phyloP scores from a whole-genome alignment of 2,888 invertebrate genomes.

The Timema cristinae region DNA sequence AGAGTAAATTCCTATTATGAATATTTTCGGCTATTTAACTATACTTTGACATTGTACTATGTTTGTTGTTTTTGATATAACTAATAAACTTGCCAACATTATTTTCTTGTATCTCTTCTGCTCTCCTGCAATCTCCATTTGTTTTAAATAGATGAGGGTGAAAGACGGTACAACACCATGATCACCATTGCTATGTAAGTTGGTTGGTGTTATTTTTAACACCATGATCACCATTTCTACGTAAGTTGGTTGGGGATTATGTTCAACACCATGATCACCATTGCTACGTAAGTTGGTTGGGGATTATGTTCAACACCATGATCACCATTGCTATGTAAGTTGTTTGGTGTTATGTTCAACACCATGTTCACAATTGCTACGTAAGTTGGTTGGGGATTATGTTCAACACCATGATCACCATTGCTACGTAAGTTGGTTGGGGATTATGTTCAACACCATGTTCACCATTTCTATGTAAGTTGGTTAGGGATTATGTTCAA shows the following conservation, averaged over 20 bases:
- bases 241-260: constrained; percentile 62
- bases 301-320: constrained; percentile 73
- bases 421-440: constrained; percentile 63
- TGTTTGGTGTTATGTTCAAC: constrained; percentile 73
- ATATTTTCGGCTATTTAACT: too few species aligned
- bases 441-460: constrained; percentile 73
- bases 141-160: too few species aligned
- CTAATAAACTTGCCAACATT: too few species aligned
- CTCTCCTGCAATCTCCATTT: too few species aligned
- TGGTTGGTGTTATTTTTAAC: constrained; percentile 73
- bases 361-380: constrained; percentile 74
- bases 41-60: too few species aligned
- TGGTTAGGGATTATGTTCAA: constrained; percentile 71
- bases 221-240: constrained; percentile 74
- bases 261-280: constrained; percentile 76
- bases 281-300: constrained; percentile 63
- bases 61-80: too few species aligned
- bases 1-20: too few species aligned
- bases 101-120: too few species aligned
- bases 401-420: constrained; percentile 76
- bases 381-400: constrained; percentile 62
- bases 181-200: constrained; percentile 69
- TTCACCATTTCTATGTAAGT: constrained; percentile 69
- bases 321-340: constrained; percentile 69
- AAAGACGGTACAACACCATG: constrained; percentile 75